Conservation (phyloP, 1,140 invertebrate species). For the Eumaeus atala region DNA sequence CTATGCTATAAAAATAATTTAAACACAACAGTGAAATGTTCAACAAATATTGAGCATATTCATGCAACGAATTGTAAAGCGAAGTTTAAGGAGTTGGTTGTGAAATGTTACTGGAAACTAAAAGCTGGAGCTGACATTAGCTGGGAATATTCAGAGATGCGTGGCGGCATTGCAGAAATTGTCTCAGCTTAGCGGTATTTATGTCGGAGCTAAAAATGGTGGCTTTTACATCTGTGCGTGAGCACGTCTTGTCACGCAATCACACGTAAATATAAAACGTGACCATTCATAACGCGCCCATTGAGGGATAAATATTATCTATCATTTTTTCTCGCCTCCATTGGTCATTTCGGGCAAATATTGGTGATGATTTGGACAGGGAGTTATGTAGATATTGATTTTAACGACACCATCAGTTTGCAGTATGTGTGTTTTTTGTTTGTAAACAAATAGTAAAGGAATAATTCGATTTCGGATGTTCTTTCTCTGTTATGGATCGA, state of each 20-base stretch:
- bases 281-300: slow-evolving; percentile 50
- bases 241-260: slow-evolving; percentile 54
- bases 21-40: too few species aligned
- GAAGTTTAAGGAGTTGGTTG: neutral
- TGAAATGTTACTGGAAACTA: neutral
- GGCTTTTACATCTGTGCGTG: slow-evolving; percentile 44
- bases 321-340: slow-evolving; percentile 35
- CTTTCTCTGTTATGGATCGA: too few species aligned
- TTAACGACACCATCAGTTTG: too few species aligned
- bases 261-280: slow-evolving; percentile 53
- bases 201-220: too few species aligned
- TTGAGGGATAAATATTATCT: slow-evolving; percentile 56
- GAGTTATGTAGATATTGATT: neutral
- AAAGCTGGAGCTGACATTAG: neutral
- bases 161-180: too few species aligned
- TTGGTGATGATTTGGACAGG: neutral
- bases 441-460: too few species aligned
- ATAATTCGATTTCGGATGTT: too few species aligned
- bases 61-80: neutral
- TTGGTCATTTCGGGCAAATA: neutral
- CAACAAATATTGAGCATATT: neutral
- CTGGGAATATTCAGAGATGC: neutral
- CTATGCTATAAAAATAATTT: too few species aligned
- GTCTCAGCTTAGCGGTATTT: too few species aligned
- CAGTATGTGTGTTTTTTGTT: too few species aligned